These are phyloP conservation scores for Drosophila neoperkinsi DNA, from an alignment of 2,888 invertebrate genomes.

Conservation along the genomic window DNA sequence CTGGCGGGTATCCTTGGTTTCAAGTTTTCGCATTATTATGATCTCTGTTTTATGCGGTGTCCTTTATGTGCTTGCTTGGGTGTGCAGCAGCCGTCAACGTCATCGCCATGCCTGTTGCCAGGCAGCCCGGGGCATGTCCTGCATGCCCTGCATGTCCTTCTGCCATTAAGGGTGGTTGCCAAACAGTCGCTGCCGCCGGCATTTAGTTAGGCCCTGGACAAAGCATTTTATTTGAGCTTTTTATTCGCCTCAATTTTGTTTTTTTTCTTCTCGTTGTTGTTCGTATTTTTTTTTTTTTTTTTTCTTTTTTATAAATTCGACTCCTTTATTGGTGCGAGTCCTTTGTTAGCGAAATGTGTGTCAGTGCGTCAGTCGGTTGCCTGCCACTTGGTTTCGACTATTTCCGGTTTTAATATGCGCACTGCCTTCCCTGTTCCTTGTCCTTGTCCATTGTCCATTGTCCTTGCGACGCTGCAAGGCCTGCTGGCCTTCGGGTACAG, in stretches of 20 bases:
- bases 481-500: slow-evolving; percentile 58
- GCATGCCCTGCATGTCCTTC: slow-evolving; percentile 76
- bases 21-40: slow-evolving; percentile 78
- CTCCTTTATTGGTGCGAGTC: slow-evolving; percentile 53
- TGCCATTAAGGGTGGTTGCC: slow-evolving; percentile 74
- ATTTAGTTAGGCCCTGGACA: slow-evolving; percentile 78
- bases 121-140: slow-evolving; percentile 64
- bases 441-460: slow-evolving; percentile 25
- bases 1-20: slow-evolving; percentile 73
- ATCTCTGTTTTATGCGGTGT: slow-evolving; percentile 72
- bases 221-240: slow-evolving; percentile 80
- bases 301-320: slow-evolving; percentile 46
- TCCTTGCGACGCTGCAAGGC: slow-evolving; percentile 39
- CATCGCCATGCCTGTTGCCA: slow-evolving; percentile 69
- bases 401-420: slow-evolving; percentile 80
- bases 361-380: slow-evolving; percentile 81
- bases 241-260: slow-evolving; percentile 69
- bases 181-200: slow-evolving; percentile 53
- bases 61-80: slow-evolving; percentile 38
- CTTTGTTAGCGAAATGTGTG: slow-evolving; percentile 78
- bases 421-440: slow-evolving; percentile 54
- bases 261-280: slow-evolving; percentile 23
- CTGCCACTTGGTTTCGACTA: slow-evolving; percentile 79
- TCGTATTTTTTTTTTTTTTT: slow-evolving; percentile 6
- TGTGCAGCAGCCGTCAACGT: slow-evolving; percentile 65